Conservation (phyloP, 2,797 vertebrate genomes). For the Champsocephalus esox region DNA sequence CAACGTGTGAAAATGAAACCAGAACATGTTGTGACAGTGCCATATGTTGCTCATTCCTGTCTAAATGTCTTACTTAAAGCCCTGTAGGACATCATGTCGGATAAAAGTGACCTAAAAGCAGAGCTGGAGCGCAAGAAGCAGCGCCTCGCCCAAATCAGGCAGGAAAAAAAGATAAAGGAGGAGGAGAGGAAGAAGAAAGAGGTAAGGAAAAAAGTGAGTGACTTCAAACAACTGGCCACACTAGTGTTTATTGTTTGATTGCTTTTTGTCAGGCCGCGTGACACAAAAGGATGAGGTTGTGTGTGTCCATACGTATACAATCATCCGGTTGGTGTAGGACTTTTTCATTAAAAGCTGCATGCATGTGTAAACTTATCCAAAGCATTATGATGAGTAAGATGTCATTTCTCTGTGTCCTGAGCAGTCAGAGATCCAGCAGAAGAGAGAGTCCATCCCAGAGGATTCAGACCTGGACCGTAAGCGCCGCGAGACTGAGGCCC, state of each 20-base stretch:
- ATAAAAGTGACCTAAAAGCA: slow-evolving; percentile 99
- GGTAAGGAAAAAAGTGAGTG: slow-evolving; percentile 86
- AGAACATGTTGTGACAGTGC: background rate
- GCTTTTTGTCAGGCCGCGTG: slow-evolving; percentile 49
- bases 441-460: slow-evolving; percentile 85
- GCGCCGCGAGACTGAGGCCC: slow-evolving; percentile 95
- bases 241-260: slow-evolving; percentile 43
- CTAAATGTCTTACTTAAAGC: slow-evolving; percentile 35
- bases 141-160: slow-evolving; percentile 97
- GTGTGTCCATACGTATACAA: slow-evolving; percentile 40
- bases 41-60: slow-evolving; percentile 23
- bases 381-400: background rate
- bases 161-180: slow-evolving; percentile 99
- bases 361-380: background rate
- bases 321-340: slow-evolving; percentile 47
- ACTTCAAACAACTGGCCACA: slow-evolving; percentile 16
- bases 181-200: slow-evolving; percentile 99
- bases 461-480: slow-evolving; percentile 98
- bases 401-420: slow-evolving; percentile 29
- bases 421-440: slow-evolving; percentile 84
- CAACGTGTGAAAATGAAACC: slow-evolving; percentile 5
- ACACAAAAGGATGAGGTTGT: slow-evolving; percentile 38
- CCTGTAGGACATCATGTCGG: slow-evolving; percentile 89
- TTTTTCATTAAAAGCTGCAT: slow-evolving; percentile 35
- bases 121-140: slow-evolving; percentile 99